phyloP scores from a whole-genome alignment of 2,113 vertebrate species.

The Pleuronectes platessa region DNA sequence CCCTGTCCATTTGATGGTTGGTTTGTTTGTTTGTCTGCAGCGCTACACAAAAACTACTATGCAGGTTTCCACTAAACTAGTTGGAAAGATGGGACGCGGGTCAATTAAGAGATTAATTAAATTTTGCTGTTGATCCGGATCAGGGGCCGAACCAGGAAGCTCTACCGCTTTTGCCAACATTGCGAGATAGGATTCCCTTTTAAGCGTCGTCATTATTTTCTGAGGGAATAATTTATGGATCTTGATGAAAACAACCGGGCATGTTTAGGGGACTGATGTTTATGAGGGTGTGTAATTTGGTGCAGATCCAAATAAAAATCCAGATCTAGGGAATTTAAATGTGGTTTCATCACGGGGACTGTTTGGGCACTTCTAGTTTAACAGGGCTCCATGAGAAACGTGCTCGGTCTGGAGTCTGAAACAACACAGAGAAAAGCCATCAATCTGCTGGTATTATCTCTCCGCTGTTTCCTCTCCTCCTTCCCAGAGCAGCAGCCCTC shows the following conservation, averaged over 20 bases:
- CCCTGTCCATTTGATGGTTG: background rate
- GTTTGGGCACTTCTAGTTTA: background rate
- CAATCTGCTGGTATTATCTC: slow-evolving; percentile 53
- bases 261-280: no score
- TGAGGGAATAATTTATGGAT: no score
- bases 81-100: no score
- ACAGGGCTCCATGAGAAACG: slow-evolving; percentile 29
- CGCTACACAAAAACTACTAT: background rate
- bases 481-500: slow-evolving; percentile 25
- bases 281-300: no score
- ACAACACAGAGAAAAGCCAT: slow-evolving; percentile 38
- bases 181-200: no score
- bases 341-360: background rate
- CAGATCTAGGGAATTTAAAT: background rate
- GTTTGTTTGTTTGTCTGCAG: no score
- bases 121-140: background rate
- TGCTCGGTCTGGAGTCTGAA: slow-evolving; percentile 32
- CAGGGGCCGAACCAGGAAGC: background rate
- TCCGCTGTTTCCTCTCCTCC: slow-evolving; percentile 34
- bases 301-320: background rate
- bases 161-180: background rate
- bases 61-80: no score
- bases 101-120: background rate
- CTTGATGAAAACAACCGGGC: no score
- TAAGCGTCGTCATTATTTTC: no score